Percentiles rank a stretch among this genome's conserved stretches.
These are phyloP conservation scores for Ischnura elegans DNA, from an alignment of 2,888 invertebrate species.

Conservation along the genomic window DNA sequence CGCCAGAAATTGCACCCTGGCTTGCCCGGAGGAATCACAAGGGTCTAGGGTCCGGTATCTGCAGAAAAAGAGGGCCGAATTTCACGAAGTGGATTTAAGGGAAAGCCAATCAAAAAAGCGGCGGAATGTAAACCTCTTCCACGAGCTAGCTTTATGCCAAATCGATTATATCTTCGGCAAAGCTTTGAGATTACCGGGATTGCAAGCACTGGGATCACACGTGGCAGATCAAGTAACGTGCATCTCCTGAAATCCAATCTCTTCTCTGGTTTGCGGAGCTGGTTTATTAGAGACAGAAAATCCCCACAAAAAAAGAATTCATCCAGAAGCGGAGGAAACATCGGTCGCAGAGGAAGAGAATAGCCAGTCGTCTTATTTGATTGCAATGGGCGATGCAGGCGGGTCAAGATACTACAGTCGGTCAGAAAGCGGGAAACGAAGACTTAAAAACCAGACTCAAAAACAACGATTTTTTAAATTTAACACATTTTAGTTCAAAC, in stretches of 20 bases:
- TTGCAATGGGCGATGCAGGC: neutral
- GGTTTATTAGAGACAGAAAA: neutral
- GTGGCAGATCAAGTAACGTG: neutral
- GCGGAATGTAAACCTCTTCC: neutral
- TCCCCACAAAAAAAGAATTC: neutral
- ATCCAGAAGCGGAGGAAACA: neutral
- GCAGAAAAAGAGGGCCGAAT: too few species aligned
- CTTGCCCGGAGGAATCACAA: neutral
- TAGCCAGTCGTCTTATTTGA: neutral
- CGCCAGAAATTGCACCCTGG: neutral
- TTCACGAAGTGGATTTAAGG: neutral
- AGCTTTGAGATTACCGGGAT: neutral
- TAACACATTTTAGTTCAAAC: too few species aligned
- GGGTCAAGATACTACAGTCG: neutral
- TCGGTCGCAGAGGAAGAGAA: neutral
- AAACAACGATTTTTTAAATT: too few species aligned
- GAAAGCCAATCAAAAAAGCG: neutral
- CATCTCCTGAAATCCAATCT: neutral
- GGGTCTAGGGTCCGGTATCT: too few species aligned
- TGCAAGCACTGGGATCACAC: neutral
- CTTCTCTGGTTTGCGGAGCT: neutral
- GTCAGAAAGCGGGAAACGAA: too few species aligned
- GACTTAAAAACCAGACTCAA: too few species aligned
- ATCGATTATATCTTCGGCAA: neutral
- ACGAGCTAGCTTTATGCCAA: neutral